These are phyloP conservation scores for Girardinichthys multiradiatus DNA, from an alignment of 2,113 vertebrate species.

Conservation along the genomic window DNA sequence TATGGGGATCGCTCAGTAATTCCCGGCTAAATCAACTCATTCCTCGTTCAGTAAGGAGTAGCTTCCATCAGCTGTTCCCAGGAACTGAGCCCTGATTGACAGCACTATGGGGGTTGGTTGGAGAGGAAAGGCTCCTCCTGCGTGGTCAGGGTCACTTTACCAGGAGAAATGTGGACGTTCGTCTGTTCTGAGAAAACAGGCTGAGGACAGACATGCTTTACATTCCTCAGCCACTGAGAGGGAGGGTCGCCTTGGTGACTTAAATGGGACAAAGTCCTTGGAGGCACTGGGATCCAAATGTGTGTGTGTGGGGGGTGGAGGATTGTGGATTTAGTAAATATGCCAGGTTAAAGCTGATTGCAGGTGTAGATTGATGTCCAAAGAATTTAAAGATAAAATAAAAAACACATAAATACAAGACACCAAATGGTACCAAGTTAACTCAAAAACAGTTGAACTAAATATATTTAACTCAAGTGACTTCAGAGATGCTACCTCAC, in stretches of 20 bases:
- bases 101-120: neutral
- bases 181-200: slow-evolving; percentile 53
- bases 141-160: slow-evolving; percentile 67
- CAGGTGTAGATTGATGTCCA: too few relatives aligned
- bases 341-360: too few relatives aligned
- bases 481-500: too few relatives aligned
- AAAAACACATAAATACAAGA: neutral
- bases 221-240: slow-evolving; percentile 38
- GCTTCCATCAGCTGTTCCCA: slow-evolving; percentile 45
- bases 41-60: slow-evolving; percentile 36
- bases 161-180: slow-evolving; percentile 38
- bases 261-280: slow-evolving; percentile 44
- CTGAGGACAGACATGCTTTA: slow-evolving; percentile 1
- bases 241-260: slow-evolving; percentile 38
- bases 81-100: slow-evolving; percentile 37
- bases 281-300: slow-evolving; percentile 1
- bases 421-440: too few relatives aligned
- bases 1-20: neutral
- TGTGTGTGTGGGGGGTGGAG: too few relatives aligned
- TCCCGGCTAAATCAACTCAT: slow-evolving; percentile 34
- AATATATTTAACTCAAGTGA: too few relatives aligned
- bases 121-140: slow-evolving; percentile 30
- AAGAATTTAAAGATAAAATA: neutral
- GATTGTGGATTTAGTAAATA: too few relatives aligned
- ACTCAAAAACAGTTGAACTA: neutral